A percentile compares a stretch with the other conserved stretches of the same genome.
These are phyloP conservation scores for Atherinomorus stipes DNA, from an alignment of 2,113 vertebrate species.

Conservation along the genomic window DNA sequence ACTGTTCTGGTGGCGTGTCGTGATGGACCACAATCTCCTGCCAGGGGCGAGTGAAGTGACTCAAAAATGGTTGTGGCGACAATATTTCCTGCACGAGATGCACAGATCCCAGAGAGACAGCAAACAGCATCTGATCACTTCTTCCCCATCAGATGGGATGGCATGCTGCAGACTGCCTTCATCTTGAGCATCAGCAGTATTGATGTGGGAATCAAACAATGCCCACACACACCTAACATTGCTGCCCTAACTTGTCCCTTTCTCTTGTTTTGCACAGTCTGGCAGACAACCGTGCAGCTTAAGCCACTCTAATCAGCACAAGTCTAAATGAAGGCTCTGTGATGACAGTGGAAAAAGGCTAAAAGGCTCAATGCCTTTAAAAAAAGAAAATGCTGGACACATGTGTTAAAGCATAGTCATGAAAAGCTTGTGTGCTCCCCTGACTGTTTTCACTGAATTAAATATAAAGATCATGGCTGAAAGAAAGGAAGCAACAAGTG, in stretches of 20 bases:
- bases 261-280: slow-evolving; percentile 59
- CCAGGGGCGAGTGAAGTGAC: neutral
- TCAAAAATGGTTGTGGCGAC: neutral
- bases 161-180: neutral
- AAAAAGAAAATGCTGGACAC: neutral
- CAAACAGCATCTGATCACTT: neutral
- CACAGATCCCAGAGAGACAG: neutral
- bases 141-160: neutral
- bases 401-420: neutral
- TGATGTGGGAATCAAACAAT: slow-evolving; percentile 53
- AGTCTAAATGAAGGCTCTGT: slow-evolving; percentile 36
- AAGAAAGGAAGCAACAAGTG: slow-evolving; percentile 30
- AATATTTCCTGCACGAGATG: neutral
- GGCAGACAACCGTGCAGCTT: slow-evolving; percentile 57
- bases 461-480: slow-evolving; percentile 48
- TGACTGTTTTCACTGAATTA: slow-evolving; percentile 42
- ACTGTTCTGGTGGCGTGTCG: neutral
- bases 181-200: neutral
- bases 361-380: neutral
- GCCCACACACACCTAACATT: slow-evolving; percentile 52
- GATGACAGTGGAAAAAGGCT: slow-evolving; percentile 44
- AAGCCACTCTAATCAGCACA: slow-evolving; percentile 59
- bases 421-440: neutral
- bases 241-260: slow-evolving; percentile 75
- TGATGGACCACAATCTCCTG: neutral